Evolutionary conservation across 1,140 invertebrate species (phyloP).

Genomic region (Lordiphosa clarofinis): DNA sequence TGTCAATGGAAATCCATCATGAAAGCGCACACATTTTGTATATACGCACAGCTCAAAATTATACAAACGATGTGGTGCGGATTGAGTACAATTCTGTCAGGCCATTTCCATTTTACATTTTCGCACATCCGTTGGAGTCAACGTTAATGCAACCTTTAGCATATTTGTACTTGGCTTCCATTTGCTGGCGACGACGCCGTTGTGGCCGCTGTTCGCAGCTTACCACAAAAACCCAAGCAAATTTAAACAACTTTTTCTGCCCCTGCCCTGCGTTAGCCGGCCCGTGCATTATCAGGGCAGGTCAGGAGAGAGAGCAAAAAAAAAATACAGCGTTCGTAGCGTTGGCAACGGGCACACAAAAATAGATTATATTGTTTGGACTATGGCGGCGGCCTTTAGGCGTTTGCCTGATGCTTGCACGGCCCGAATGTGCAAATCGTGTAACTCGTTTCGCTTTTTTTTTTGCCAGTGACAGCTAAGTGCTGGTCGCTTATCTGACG

Average conservation of each 20-base stretch:
- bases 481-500: slow-evolving; percentile 65
- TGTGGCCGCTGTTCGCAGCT: slow-evolving; percentile 23
- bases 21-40: too few species aligned
- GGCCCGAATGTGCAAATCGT: slow-evolving; percentile 58
- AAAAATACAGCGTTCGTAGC: slow-evolving; percentile 32
- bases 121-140: slow-evolving; percentile 6
- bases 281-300: slow-evolving; percentile 45
- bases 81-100: neutral
- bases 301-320: slow-evolving; percentile 19
- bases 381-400: slow-evolving; percentile 62
- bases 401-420: slow-evolving; percentile 35
- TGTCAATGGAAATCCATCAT: too few species aligned
- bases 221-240: slow-evolving; percentile 44
- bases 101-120: slow-evolving; percentile 8
- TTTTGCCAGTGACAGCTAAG: slow-evolving; percentile 43
- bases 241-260: slow-evolving; percentile 47
- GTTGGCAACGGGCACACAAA: slow-evolving; percentile 31
- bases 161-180: slow-evolving; percentile 30
- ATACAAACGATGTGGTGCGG: too few species aligned
- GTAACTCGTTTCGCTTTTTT: slow-evolving; percentile 13
- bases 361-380: slow-evolving; percentile 74
- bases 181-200: neutral
- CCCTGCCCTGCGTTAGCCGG: slow-evolving; percentile 30
- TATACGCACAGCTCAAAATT: too few species aligned
- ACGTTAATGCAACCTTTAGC: slow-evolving; percentile 42